These are phyloP conservation scores for Synodontis membranacea DNA, from an alignment of 2,113 vertebrate genomes.

Conservation along the genomic window DNA sequence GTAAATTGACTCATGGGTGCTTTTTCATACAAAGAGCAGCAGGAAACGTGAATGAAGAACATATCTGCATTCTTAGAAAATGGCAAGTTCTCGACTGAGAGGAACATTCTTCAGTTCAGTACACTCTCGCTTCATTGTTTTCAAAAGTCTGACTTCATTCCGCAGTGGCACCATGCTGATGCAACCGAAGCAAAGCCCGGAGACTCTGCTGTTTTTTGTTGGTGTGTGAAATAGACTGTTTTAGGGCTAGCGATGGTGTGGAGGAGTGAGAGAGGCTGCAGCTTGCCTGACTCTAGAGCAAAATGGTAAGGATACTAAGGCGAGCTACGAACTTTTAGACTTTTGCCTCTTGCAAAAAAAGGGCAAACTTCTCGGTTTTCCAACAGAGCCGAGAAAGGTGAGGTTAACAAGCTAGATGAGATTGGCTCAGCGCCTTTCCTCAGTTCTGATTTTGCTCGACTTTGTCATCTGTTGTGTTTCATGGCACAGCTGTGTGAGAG, in stretches of 20 bases:
- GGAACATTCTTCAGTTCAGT: conserved; percentile 6
- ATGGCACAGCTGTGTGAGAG: background rate
- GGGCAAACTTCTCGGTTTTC: background rate
- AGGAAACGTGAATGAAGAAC: background rate
- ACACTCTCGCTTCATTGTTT: background rate
- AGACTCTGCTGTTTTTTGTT: background rate
- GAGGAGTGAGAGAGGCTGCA: background rate
- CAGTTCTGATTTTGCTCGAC: background rate
- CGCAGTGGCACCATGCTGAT: background rate
- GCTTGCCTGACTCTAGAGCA: background rate
- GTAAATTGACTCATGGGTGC: background rate
- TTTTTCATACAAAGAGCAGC: background rate
- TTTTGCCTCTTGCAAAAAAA: conserved; percentile 11
- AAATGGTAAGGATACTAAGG: conserved; percentile 18
- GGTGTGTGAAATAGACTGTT: background rate
- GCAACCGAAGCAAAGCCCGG: background rate
- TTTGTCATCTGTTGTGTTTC: background rate
- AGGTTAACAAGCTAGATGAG: conserved; percentile 19
- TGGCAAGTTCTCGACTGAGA: background rate
- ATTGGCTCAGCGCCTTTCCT: background rate
- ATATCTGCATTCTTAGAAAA: background rate
- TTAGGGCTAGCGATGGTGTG: background rate
- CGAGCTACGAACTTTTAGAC: background rate
- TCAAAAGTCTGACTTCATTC: conserved; percentile 20
- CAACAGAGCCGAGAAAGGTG: conserved; percentile 6